These are phyloP conservation scores for Synanthedon formicaeformis DNA, from an alignment of 2,888 invertebrate species.

Conservation along the genomic window DNA sequence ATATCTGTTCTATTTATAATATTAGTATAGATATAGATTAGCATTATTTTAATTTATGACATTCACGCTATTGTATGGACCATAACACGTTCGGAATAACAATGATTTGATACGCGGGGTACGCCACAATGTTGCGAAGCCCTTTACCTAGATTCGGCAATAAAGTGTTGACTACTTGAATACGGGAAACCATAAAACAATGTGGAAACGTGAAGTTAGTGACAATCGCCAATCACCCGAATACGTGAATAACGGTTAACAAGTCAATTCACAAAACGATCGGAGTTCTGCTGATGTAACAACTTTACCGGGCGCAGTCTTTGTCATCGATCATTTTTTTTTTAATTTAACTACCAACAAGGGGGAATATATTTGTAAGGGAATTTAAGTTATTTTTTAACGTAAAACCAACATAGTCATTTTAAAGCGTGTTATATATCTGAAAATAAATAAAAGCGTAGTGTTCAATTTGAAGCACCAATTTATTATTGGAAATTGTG, in stretches of 20 bases:
- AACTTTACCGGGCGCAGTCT: neutral
- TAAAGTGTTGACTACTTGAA: conserved; percentile 26
- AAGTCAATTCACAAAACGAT: conserved; percentile 9
- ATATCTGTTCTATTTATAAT: too few relatives aligned
- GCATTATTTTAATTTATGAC: too few relatives aligned
- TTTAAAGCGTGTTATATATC: too few relatives aligned
- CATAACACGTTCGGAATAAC: conserved; percentile 24
- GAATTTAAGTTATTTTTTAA: too few relatives aligned
- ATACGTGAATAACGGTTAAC: conserved; percentile 11
- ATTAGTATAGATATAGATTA: too few relatives aligned
- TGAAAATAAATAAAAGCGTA: too few relatives aligned
- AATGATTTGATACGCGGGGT: conserved; percentile 19
- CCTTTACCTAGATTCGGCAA: conserved; percentile 17
- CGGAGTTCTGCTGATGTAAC: conserved; percentile 6
- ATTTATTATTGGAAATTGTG: too few relatives aligned
- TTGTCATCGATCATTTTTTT: neutral
- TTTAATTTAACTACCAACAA: too few relatives aligned
- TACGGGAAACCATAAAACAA: conserved; percentile 40
- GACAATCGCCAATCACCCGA: conserved; percentile 13
- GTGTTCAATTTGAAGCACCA: too few relatives aligned
- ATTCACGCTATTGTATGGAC: too few relatives aligned
- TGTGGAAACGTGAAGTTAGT: conserved; percentile 21
- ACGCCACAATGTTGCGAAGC: conserved; percentile 23
- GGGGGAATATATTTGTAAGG: too few relatives aligned
- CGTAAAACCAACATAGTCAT: too few relatives aligned